Base-by-base conservation (phyloP, 2,113 vertebrate species). In the Typhlomys cinereus region DNA sequence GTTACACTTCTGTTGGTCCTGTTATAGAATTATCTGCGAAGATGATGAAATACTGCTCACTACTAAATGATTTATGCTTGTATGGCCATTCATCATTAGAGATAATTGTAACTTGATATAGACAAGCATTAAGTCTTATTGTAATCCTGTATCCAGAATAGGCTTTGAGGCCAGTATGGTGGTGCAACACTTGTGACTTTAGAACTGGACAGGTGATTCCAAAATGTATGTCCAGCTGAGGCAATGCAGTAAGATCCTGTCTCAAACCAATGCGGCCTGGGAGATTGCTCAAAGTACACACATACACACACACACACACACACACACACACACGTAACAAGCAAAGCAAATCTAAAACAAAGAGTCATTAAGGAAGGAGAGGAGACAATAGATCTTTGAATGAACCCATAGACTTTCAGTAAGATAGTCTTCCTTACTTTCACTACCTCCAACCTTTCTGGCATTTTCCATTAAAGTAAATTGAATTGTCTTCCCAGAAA, bases 11-110 rank as follows among this genome's bases (percentile, higher is more conserved):
- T 88, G 67, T 89, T 89, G 89, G 76, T 80, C 29, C 52, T 95
- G 34, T 90, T 95, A 96, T 89, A 96, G 84, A 94, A 93, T 96
- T 95, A 94, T 92, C 90, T 93, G 88, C 78, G 85, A 93, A 93
- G 84, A 95, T 93, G 93, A 96, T 89, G 69, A 93, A 96, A 89
- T 90, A 95, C 71, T 93, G 67, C 46, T 92, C 71, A 91, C 84
- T 82, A 46, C 78, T 92, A 95, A 94, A 69, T 91, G 91, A 93
- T 84, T 96, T 94, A 92, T 91, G 50, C 12, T 36, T 88, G 31
- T 59, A 29, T 41, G n/a, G 52, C 41, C 70, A 96, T 95, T 96
- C 76, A 85, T 93, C 93, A 91, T 82, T 92, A 95, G n/a, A 79
- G 10, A 17, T 79, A 89, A 91, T 75, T 85, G 62, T n/a, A 62